These are phyloP conservation scores for Eunapius fragilis DNA, from an alignment of 37 sponge, comb jelly and placozoan genomes.

Conservation along the genomic window DNA sequence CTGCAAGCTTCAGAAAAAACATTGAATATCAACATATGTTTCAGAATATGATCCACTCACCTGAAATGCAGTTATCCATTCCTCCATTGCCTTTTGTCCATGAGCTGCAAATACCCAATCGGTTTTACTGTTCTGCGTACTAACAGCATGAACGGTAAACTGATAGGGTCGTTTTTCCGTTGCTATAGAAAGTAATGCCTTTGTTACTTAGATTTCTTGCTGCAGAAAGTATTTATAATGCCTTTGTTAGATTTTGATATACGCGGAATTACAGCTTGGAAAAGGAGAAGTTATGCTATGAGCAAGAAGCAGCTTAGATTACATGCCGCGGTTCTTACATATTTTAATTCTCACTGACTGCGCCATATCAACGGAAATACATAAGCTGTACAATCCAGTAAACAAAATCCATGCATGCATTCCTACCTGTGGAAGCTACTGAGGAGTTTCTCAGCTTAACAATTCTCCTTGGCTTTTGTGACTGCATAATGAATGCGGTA, in stretches of 20 bases:
- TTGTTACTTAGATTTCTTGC: too few relatives aligned
- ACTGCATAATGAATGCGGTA: too few relatives aligned
- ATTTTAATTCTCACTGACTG: too few relatives aligned
- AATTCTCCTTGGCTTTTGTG: not conserved
- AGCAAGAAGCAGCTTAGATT: not conserved
- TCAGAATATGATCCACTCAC: constrained; percentile 12
- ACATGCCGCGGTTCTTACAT: not conserved
- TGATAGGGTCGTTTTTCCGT: constrained; percentile 41
- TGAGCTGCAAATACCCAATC: constrained; percentile 78
- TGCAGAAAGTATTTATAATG: too few relatives aligned
- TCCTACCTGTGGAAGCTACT: not conserved
- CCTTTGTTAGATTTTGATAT: too few relatives aligned
- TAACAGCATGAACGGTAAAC: constrained; percentile 78
- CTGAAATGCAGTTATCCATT: constrained; percentile 86
- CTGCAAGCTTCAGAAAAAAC: too few relatives aligned
- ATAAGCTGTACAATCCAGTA: too few relatives aligned
- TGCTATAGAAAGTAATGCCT: too few relatives aligned
- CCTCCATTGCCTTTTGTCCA: constrained; percentile 74
- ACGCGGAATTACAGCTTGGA: too few relatives aligned
- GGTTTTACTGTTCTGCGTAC: constrained; percentile 83
- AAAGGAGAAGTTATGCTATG: not conserved
- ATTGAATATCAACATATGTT: too few relatives aligned
- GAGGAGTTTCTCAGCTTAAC: not conserved
- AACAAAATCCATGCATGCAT: too few relatives aligned
- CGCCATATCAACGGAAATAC: too few relatives aligned